phyloP scores from a whole-genome alignment of 1,140 invertebrate genomes.

The Brachionus sp. region DNA sequence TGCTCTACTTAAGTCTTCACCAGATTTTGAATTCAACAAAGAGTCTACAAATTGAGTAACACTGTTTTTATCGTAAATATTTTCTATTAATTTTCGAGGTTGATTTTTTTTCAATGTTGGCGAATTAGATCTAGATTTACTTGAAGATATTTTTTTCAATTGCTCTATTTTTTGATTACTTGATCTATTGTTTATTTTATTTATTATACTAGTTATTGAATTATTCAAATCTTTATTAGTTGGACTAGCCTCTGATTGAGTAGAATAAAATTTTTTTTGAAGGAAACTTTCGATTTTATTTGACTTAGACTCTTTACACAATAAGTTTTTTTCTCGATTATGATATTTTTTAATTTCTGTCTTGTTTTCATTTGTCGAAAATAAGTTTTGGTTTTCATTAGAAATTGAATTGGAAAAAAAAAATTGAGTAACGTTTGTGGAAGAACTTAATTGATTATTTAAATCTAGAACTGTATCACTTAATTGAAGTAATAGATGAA shows the following conservation, averaged over 20 bases:
- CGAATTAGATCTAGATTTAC: neutral
- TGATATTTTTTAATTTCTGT: neutral
- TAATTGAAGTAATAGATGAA: conserved; percentile 1
- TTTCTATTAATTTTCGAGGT: neutral
- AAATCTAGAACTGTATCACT: conserved; percentile 25
- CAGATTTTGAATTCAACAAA: neutral
- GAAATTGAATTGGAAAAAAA: neutral
- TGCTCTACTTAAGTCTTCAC: neutral
- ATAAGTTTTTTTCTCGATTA: neutral
- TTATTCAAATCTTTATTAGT: conserved; percentile 15
- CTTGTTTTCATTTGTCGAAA: neutral
- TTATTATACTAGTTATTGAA: conserved; percentile 4
- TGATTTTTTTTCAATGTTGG: neutral
- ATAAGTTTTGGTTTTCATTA: neutral
- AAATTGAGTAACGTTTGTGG: conserved; percentile 4
- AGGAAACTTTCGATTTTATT: conserved; percentile 30
- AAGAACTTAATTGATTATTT: conserved; percentile 30
- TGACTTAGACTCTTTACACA: neutral
- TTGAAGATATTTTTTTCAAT: neutral
- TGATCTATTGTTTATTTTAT: neutral
- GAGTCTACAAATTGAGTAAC: conserved; percentile 23
- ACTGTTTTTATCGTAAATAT: conserved; percentile 17
- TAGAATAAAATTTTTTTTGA: conserved; percentile 16
- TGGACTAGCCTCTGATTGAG: neutral
- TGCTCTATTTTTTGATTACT: neutral